These are phyloP conservation scores for Empidonax alnorum DNA, from an alignment of 2,113 vertebrate species.

Conservation along the genomic window DNA sequence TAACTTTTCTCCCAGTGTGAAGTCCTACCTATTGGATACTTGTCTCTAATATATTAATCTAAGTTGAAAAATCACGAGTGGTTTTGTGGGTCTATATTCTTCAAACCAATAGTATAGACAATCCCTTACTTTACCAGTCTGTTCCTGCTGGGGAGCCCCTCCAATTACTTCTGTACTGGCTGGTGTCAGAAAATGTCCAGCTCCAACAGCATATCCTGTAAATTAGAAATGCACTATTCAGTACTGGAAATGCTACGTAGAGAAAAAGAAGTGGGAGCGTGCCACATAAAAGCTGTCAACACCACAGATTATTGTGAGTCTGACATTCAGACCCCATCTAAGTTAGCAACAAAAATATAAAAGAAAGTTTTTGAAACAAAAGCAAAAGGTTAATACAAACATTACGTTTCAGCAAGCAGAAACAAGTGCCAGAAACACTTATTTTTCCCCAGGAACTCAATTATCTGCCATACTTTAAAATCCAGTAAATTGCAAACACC, in stretches of 20 bases:
- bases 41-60: background rate
- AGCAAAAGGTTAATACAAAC: background rate
- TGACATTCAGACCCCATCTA: background rate
- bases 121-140: slow-evolving; percentile 91
- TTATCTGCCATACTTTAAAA: background rate
- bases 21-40: background rate
- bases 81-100: background rate
- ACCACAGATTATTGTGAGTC: background rate
- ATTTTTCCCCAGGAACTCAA: background rate
- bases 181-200: slow-evolving; percentile 84
- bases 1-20: background rate
- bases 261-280: background rate
- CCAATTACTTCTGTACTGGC: slow-evolving; percentile 84
- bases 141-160: slow-evolving; percentile 91
- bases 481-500: background rate
- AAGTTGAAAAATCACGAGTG: background rate
- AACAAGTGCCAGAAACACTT: background rate
- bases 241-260: background rate
- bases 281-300: background rate
- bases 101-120: background rate
- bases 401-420: background rate
- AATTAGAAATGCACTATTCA: slow-evolving; percentile 24
- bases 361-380: background rate
- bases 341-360: background rate
- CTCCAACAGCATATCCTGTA: slow-evolving; percentile 92